Evolutionary conservation across 2,113 vertebrate genomes (phyloP).

Genomic region (Numenius arquata): DNA sequence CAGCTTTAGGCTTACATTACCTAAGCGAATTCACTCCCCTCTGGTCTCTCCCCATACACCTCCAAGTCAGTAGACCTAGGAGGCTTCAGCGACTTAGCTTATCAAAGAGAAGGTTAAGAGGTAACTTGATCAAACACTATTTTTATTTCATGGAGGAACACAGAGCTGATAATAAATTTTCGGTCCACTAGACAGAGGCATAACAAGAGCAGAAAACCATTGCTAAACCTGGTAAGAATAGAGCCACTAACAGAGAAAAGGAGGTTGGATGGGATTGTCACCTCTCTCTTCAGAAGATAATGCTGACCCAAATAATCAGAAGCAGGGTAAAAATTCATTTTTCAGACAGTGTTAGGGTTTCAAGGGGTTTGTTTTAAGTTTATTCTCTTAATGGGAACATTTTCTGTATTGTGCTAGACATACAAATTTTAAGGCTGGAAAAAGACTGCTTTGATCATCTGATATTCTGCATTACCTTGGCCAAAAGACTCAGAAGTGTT

Average conservation of each 20-base stretch:
- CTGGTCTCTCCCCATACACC: neutral
- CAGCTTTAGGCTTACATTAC: neutral
- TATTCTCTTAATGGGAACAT: neutral
- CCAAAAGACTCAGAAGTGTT: neutral
- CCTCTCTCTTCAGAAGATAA: neutral
- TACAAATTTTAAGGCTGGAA: neutral
- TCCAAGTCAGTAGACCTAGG: neutral
- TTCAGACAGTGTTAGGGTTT: conserved; percentile 8
- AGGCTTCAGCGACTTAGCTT: neutral
- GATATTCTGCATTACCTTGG: neutral
- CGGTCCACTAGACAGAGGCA: neutral
- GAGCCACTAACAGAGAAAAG: neutral
- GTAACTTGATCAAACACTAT: neutral
- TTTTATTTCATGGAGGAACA: conserved; percentile 9
- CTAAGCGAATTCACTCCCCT: neutral
- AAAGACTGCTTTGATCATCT: neutral
- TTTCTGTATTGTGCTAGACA: neutral
- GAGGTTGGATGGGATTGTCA: neutral
- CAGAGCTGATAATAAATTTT: neutral
- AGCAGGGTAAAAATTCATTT: conserved; percentile 39
- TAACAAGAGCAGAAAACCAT: neutral
- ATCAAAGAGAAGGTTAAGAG: conserved; percentile 18
- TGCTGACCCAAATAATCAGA: conserved; percentile 20
- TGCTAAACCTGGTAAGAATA: neutral
- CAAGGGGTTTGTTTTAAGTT: conserved; percentile 24